Evolutionary conservation across 2,797 vertebrate species (phyloP), one percentile per base, ranked within the genome.

Genomic region (Amphiprion clarkii): DNA sequence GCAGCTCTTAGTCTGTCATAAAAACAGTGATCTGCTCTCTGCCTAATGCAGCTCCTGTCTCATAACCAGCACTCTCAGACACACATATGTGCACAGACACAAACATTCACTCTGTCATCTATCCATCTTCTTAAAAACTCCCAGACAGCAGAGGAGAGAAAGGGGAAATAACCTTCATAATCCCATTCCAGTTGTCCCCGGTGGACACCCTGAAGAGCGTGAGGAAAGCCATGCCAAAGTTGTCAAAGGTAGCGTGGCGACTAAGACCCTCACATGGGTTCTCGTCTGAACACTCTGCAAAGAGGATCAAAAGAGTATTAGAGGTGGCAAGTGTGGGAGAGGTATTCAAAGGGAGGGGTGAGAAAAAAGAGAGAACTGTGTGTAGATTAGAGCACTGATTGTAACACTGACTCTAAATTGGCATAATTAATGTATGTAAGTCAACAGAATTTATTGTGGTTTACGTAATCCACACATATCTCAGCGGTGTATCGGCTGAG

Each of bases 141-240:
- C 69, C 67, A 71, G 29, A 58, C 31, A 65, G 55, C 33, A 27
- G 46, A 58, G 31, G 19, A 75, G 23, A 79, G 42, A 29, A 60
- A 56, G 71, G 42, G 73, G 66, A 55, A 78, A 71, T 73, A 96
- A 98, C 98, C 97, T 99, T 99, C 98, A 99, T 98, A 91, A 99
- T 99, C 19, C 98, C 98, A 0, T 98, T 99, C 98, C 98, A 99
- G 95, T 99, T 99, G 95, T 99, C 98, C 5, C 98, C 98, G 0
- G 98, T 99, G 17, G 98, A 99, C 79, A 99, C 96, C 2, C 98
- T 94, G 94, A 99, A 99, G 82, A 99, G 95, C 0, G 98, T 99
- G 86, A 99, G 96, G 83, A 99, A 99, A 65, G 98, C 98, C 97
- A 99, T 99, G 82, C 97, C 97, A 0, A 99, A 98, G 94, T 98